Percentiles rank a stretch among this genome's conserved stretches.
Conservation (phyloP, 2,888 invertebrate species). For the Ashinkailepas kermadecensis region DNA sequence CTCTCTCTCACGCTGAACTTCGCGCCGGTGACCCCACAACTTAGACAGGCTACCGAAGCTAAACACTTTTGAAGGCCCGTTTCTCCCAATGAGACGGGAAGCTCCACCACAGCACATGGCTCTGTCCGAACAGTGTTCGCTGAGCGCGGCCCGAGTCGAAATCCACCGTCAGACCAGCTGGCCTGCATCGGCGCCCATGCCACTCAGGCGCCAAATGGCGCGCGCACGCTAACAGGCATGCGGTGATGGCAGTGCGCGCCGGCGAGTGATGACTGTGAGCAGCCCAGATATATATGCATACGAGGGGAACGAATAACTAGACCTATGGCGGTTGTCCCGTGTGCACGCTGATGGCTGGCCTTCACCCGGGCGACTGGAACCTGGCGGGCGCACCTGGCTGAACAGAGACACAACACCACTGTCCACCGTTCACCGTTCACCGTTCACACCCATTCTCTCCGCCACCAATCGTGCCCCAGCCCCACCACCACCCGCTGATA, state of each 20-base stretch:
- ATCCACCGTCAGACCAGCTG: no score
- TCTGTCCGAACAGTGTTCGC: no score
- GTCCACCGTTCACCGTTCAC: neutral
- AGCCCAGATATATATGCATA: neutral
- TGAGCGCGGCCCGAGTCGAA: no score
- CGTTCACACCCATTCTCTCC: neutral
- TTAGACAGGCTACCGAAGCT: no score
- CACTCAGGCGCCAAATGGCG: neutral
- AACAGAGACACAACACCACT: neutral
- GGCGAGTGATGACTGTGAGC: neutral
- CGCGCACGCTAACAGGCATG: neutral
- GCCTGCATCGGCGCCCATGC: neutral
- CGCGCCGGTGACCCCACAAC: no score
- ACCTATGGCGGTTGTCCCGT: neutral
- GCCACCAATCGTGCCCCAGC: no score
- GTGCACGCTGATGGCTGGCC: neutral
- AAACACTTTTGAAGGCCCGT: no score
- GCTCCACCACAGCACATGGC: no score
- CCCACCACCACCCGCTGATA: no score
- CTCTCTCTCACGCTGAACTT: no score
- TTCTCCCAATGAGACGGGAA: no score
- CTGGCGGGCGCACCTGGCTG: neutral
- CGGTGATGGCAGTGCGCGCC: neutral
- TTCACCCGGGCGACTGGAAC: neutral
- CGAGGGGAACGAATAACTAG: slow-evolving; percentile 16